Percentiles rank a stretch among this genome's conserved stretches.
Conservation (phyloP, 2,113 vertebrate species). For the Aspiorhynchus laticeps region DNA sequence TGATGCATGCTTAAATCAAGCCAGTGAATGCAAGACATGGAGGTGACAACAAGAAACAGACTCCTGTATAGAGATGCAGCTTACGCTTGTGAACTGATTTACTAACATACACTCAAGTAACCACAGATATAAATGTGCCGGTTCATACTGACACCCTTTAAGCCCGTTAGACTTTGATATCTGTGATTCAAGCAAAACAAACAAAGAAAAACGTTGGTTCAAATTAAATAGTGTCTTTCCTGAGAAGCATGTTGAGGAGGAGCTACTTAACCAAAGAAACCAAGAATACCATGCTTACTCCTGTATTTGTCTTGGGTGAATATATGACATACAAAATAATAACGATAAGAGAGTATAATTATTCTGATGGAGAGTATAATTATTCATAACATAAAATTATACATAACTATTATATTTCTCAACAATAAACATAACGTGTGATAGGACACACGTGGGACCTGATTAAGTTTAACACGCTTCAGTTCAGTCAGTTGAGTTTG, state of each 20-base stretch:
- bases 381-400: not conserved
- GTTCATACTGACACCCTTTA: not conserved
- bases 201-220: not conserved
- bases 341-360: too few relatives aligned
- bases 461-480: not conserved
- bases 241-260: not conserved
- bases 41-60: too few relatives aligned
- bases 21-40: not conserved
- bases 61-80: not conserved
- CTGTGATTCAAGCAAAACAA: not conserved
- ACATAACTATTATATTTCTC: too few relatives aligned
- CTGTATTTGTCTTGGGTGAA: too few relatives aligned
- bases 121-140: not conserved
- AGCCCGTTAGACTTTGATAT: slow-evolving; percentile 14
- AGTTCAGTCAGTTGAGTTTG: not conserved
- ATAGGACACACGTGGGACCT: not conserved
- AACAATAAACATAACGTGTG: too few relatives aligned
- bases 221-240: not conserved
- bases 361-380: too few relatives aligned
- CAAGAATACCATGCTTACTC: too few relatives aligned
- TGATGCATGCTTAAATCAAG: not conserved
- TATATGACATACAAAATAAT: too few relatives aligned
- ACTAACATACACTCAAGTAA: not conserved
- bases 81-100: not conserved
- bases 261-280: not conserved